Conservation (phyloP, 2,797 vertebrate species). For the Malurus splendens region DNA sequence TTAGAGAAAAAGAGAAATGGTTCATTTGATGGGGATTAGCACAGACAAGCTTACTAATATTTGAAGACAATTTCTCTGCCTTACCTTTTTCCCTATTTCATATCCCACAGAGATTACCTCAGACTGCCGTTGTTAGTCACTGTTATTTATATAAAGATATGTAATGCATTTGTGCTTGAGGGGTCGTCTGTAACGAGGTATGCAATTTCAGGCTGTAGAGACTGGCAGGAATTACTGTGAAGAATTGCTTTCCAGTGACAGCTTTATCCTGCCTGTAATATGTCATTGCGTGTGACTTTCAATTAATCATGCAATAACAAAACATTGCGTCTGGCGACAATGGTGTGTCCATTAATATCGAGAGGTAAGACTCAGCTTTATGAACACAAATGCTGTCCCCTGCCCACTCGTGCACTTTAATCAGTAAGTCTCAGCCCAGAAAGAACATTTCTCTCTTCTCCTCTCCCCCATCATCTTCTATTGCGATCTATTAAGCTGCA, state of each 20-base stretch:
- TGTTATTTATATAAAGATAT: conserved; percentile 65
- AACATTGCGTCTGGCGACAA: conserved; percentile 36
- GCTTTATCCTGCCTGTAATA: conserved; percentile 63
- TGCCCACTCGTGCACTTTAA: conserved; percentile 41
- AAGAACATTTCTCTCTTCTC: conserved; percentile 6
- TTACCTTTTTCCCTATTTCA: conserved; percentile 32
- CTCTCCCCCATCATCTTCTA: background rate
- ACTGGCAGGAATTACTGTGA: conserved; percentile 55
- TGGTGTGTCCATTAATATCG: conserved; percentile 31
- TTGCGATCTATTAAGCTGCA: conserved; percentile 36
- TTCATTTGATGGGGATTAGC: conserved; percentile 58
- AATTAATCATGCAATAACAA: conserved; percentile 64
- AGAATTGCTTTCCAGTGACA: conserved; percentile 57
- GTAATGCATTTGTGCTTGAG: conserved; percentile 52
- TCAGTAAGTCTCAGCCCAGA: conserved; percentile 20
- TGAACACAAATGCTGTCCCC: conserved; percentile 27
- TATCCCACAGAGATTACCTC: conserved; percentile 51
- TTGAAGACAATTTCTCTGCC: conserved; percentile 18
- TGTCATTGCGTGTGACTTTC: conserved; percentile 59
- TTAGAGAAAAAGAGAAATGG: conserved; percentile 36
- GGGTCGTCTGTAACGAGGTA: conserved; percentile 31
- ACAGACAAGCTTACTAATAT: conserved; percentile 46
- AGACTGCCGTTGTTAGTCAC: conserved; percentile 46
- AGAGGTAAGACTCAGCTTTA: conserved; percentile 4
- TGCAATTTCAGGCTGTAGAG: conserved; percentile 48